Base-by-base conservation (phyloP, 2,113 vertebrate genomes). In the Dasyornis broadbenti region DNA sequence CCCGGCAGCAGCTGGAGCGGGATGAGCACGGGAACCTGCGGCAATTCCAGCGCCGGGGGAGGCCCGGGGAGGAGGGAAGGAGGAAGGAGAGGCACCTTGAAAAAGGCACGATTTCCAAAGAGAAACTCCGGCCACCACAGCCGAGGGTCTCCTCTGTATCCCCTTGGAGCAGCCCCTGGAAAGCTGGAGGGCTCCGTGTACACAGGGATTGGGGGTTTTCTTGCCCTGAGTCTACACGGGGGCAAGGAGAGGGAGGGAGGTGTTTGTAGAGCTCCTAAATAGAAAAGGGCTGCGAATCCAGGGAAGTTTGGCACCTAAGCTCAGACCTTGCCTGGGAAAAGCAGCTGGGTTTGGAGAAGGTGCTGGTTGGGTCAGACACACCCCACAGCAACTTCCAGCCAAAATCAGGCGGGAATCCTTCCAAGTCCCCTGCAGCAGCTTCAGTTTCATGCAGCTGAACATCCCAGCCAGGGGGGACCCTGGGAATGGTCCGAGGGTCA, bases 1-100 rank as follows among this genome's bases (percentile, higher is more conserved):
- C 91, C 90, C 42, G 2, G 86, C 57, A 79, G 97, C 97, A 97
- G 96, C 97, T 97, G 98, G 90, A 96, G 95, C 9, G 95, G 79
- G 92, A 86, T 77, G 65, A 4, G 54, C 33, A 0, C 5, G 64
- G 83, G 6, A 95, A 86, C 92, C 87, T 89, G 95, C 28, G 26
- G 71, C 81, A 2, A 3, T 0, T 0, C 30, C 28, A 17, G 92
- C 66, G 88, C 52, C 50, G 27, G 18, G 69, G 53, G 26, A 45
- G 21, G 40, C 18, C 6, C 42, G 26, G 39, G 20, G 53, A 21
- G 63, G 19, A 8, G 45, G 44, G 15, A 2, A 7, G 26, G 13
- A 19, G 87, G 24, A 60, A 86, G n/a, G 64, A 90, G 81, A 87
- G 77, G 90, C 82, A 90, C 92, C 93, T 90, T 26, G 68, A 94